Evolutionary conservation across 2,888 invertebrate genomes (phyloP), one percentile per base, ranked within the genome.

Genomic region (Kryphioiulus occultus): DNA sequence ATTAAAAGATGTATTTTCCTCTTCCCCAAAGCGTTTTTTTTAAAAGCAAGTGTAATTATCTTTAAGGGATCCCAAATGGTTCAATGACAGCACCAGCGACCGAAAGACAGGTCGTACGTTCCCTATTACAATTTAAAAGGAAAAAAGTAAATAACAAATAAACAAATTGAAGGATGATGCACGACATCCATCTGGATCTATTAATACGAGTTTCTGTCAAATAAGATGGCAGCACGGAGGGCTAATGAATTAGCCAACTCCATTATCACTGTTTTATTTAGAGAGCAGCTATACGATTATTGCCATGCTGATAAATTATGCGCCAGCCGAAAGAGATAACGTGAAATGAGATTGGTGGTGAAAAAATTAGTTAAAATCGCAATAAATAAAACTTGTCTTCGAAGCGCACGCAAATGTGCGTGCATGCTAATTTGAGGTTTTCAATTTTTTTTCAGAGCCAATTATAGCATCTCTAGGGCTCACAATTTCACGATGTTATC

Each of bases 141-240:
- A 22, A 59, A 59, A 39, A 59, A 59, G 22, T 22, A 59, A 59
- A n/a, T 22, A 59, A 59, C 59, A 59, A 59, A 59, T 59, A 59
- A 59, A 59, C 59, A 59, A 59, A 59, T 22, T 59, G 59, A 59
- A 59, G 59, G 59, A 59, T 59, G 59, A 59, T 59, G 22, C 59
- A 59, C 59, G 59, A 59, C 59, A 59, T 59, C 59, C 59, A 59
- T 59, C 59, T 59, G 59, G 59, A 59, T 59, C 59, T 59, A 59
- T 59, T 59, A 59, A 59, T 59, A 59, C 59, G 59, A 59, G 22
- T 59, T 22, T 59, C 59, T 59, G 59, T 59, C 59, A 59, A n/a
- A n/a, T 59, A 59, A 59, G 59, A 59, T 5, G 59, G 59, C 59
- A 59, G 22, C 22, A 22, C 4, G 59, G 59, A 22, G 59, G 59